phyloP scores from a whole-genome alignment of 2,113 vertebrate genomes.

The Lycaon pictus region DNA sequence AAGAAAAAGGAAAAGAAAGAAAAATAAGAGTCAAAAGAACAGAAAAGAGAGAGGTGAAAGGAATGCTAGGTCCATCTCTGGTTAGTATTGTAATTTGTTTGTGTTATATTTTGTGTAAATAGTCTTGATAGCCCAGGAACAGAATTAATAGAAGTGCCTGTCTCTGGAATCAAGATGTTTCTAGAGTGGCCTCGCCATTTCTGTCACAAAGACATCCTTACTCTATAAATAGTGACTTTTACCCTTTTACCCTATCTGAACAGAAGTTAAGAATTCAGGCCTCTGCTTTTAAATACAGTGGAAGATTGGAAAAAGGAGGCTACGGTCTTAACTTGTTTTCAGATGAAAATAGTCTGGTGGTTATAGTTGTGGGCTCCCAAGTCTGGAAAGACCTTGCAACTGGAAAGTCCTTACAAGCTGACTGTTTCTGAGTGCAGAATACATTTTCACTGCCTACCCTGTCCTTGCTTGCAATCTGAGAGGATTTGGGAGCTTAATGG shows the following conservation, averaged over 20 bases:
- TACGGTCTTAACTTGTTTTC: not conserved
- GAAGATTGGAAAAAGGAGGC: not conserved
- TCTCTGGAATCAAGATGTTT: not conserved
- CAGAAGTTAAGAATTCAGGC: not conserved
- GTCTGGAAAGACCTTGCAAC: not conserved
- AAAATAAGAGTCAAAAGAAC: not conserved
- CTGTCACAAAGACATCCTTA: not conserved
- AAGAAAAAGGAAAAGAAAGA: not conserved
- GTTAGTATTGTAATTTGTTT: not conserved
- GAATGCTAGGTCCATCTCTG: not conserved
- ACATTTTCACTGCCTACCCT: not conserved
- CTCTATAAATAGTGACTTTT: not conserved
- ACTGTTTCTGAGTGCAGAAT: not conserved
- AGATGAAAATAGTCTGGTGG: not conserved
- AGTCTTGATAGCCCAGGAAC: not conserved
- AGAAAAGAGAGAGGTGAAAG: not conserved
- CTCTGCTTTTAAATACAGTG: not conserved
- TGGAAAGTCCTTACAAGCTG: not conserved
- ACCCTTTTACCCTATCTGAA: not conserved
- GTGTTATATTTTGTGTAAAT: not conserved
- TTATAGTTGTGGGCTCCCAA: not conserved
- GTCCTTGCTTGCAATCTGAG: not conserved
- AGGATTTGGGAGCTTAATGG: not conserved
- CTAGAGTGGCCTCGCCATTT: not conserved
- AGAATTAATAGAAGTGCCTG: not conserved